Base-by-base conservation (phyloP, 2,113 vertebrate genomes). In the Columba janthina region DNA sequence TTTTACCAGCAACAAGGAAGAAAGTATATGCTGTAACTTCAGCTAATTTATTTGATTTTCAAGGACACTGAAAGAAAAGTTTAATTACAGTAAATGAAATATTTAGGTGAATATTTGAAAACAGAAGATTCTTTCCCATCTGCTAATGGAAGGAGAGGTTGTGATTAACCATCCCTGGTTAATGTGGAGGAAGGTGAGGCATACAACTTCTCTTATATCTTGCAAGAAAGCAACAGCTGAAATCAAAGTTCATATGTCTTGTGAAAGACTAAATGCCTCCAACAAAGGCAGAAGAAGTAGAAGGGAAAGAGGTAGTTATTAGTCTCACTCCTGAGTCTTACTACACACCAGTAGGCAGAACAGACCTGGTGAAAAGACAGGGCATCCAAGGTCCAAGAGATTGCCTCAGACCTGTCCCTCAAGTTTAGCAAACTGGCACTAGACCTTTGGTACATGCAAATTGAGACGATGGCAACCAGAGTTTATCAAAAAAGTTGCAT, bases 1-100 rank as follows among this genome's bases (percentile, higher is more conserved):
- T 77, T 88, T 89, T 91, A 74, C 65, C 57, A 90, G 51, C 10
- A 90, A 57, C 61, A 69, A 89, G 29, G 26, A 50, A 80, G 46
- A 73, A 96, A 85, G 12, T 44, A 46, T 25, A 64, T 46, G 29
- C 38, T 65, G 71, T 70, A 85, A 74, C 51, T 84, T 44, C 28
- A 85, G 42, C 15, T 56, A 28, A 62, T 90, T 94, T 84, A 54
- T 61, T 95, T 95, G 69, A 82, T 77, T 82, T 89, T 72, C 80
- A 80, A 72, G 58, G 25, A 78, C 29, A 46, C 20, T 8, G 21
- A 71, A 66, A 85, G 3, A 80, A 76, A 82, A 72, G n/a, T 46
- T 89, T 82, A 19, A 53, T 67, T 71, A 57, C 18, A 67, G 21
- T 40, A 83, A 67, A 74, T 93, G 18, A 79, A 81, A 69, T 54